Percentiles rank a stretch among this genome's conserved stretches.
These are phyloP conservation scores for Drosophila putrida DNA, from an alignment of 2,888 invertebrate genomes.

Conservation along the genomic window DNA sequence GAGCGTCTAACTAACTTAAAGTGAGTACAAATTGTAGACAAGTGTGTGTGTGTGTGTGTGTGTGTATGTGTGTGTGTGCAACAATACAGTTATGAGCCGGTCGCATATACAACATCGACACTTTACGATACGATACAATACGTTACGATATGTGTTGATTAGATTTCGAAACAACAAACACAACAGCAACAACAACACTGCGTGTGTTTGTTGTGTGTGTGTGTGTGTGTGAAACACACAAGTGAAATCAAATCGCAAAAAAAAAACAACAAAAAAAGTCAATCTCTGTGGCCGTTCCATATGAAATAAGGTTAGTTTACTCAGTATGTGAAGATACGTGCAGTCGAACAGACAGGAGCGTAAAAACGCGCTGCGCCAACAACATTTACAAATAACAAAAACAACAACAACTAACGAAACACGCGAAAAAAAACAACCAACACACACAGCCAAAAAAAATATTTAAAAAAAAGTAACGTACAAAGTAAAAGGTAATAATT, in stretches of 20 bases:
- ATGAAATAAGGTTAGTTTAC: conserved; percentile 66
- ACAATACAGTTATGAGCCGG: conserved; percentile 58
- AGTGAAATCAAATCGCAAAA: conserved; percentile 56
- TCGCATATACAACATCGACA: conserved; percentile 47
- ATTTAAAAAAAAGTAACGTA: background rate
- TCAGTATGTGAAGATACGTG: conserved; percentile 69
- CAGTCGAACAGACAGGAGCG: conserved; percentile 70
- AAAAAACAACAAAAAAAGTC: conserved; percentile 18
- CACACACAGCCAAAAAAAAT: background rate
- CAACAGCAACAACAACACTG: conserved; percentile 11
- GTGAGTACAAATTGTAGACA: background rate
- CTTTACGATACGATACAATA: conserved; percentile 47
- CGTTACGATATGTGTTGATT: conserved; percentile 65
- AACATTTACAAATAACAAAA: conserved; percentile 7
- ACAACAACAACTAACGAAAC: conserved; percentile 11
- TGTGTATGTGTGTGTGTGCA: conserved; percentile 5
- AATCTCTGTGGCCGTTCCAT: conserved; percentile 45
- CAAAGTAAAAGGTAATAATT: conserved; percentile 21
- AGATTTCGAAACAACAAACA: conserved; percentile 65
- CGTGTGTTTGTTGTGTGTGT: conserved; percentile 6
- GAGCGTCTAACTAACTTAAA: conserved; percentile 6
- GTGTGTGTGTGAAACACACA: conserved; percentile 36
- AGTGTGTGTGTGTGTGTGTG: conserved; percentile 1
- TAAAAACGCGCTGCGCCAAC: conserved; percentile 14
- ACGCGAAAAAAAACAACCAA: conserved; percentile 9